A percentile compares a stretch with the other conserved stretches of the same genome.
Evolutionary conservation across 2,113 vertebrate genomes (phyloP).

Genomic region (Sus scrofa): T2T-Sscrofa CM000824.6:36653501-36654000

Average conservation of each 20-base stretch:
- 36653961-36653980: slow-evolving; percentile 1
- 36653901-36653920: not conserved
- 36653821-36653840: not conserved
- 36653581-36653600: slow-evolving; percentile 91
- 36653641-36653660: slow-evolving; percentile 85
- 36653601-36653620: slow-evolving; percentile 88
- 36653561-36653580: slow-evolving; percentile 89
- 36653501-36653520: slow-evolving; percentile 88
- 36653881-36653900: not conserved
- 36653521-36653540: slow-evolving; percentile 87
- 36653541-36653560: slow-evolving; percentile 82
- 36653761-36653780: slow-evolving; percentile 55
- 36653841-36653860: not conserved
- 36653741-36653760: slow-evolving; percentile 57
- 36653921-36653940: not conserved
- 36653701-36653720: slow-evolving; percentile 63
- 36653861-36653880: not conserved
- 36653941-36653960: slow-evolving; percentile 26
- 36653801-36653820: slow-evolving; percentile 68
- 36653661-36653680: slow-evolving; percentile 78
- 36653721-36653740: slow-evolving; percentile 54
- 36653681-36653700: slow-evolving; percentile 69
- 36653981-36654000: not conserved
- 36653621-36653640: slow-evolving; percentile 87
- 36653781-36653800: slow-evolving; percentile 26